These are phyloP conservation scores for Noctua janthe DNA, from an alignment of 2,888 invertebrate species.

Conservation along the genomic window DNA sequence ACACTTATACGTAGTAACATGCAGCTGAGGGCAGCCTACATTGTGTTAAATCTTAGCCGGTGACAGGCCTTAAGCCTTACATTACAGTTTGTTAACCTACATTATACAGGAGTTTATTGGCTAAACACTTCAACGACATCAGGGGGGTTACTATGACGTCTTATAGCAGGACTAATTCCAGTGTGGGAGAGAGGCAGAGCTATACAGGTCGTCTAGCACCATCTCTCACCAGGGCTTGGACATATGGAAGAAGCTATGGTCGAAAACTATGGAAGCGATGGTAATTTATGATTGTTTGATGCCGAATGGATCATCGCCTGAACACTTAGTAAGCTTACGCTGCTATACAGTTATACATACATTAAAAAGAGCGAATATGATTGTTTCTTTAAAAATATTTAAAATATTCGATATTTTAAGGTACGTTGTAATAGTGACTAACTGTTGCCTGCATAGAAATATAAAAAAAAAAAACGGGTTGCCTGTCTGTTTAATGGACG, in stretches of 20 bases:
- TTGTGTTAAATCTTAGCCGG: slow-evolving; percentile 43
- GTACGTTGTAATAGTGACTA: background rate
- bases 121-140: slow-evolving; percentile 35
- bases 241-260: background rate
- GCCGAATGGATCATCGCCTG: background rate
- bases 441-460: too few relatives aligned
- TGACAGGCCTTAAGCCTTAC: slow-evolving; percentile 40
- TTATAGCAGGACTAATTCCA: too few relatives aligned
- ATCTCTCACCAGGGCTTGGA: background rate
- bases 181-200: too few relatives aligned
- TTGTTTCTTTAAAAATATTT: background rate
- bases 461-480: too few relatives aligned
- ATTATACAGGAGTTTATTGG: slow-evolving; percentile 47
- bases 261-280: background rate
- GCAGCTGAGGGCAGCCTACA: background rate
- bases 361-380: background rate
- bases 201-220: too few relatives aligned
- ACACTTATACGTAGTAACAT: background rate
- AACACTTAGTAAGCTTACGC: background rate
- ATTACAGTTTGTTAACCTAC: slow-evolving; percentile 25
- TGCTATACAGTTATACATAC: background rate
- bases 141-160: background rate
- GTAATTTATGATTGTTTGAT: background rate
- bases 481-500: too few relatives aligned
- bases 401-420: background rate